Evolutionary conservation across 2,113 vertebrate genomes (phyloP), one percentile per base, ranked within the genome.

Genomic region (Pogona vitticeps): DNA sequence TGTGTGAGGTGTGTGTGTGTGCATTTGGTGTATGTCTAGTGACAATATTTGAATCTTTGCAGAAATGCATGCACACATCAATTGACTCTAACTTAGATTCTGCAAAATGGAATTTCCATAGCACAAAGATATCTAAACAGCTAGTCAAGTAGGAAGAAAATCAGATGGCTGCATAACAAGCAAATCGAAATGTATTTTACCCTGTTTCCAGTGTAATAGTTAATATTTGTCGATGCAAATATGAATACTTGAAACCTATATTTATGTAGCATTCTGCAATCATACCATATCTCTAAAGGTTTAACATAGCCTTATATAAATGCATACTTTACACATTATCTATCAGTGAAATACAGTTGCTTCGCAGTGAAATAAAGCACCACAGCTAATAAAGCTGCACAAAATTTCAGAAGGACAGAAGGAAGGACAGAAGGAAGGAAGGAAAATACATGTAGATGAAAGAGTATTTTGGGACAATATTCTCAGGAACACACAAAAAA

Each of bases 61-160:
- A 73, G 18, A 56, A 52, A 76, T n/a, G 63, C n/a, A 73, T 14
- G 58, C 40, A 81, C 13, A 0, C 26, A 26, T 18, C 8, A 46
- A 0, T 12, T 33, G 3, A 0, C 36, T 63, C 58, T 1, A 40
- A 87, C 26, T 40, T 76, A 77, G 3, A 0, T 72, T 61, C 76
- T 15, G 26, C 40, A 0, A 0, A 15, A 0, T 14, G 38, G 3
- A 52, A 70, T 71, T 70, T 71, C 13, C 42, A 82, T 36, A 82
- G 46, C 42, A 59, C 33, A n/a, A 40, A 58, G 56, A 78, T n/a
- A 86, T 59, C 23, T 52, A 42, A 84, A 67, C 33, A 38, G 77
- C 21, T 0, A 0, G 6, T 70, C 63, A 77, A 7, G 0, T 0
- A 2, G 0, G 59, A 1, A 9, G 42, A 40, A 0, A 20, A 70